Base-by-base conservation (phyloP, 1,140 invertebrate species). In the Leptestheria dahalacensis region DNA sequence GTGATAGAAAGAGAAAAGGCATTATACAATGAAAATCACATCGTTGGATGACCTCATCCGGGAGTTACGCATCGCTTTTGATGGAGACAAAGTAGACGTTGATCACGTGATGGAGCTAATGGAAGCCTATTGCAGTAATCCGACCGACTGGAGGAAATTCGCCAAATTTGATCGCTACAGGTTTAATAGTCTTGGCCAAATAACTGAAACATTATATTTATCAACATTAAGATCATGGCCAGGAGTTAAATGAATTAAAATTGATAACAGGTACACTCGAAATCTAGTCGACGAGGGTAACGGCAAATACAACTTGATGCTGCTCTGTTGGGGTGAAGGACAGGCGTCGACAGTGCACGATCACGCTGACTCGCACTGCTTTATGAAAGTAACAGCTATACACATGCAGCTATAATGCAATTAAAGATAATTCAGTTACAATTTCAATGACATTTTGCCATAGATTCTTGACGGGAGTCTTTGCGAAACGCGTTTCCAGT, bases 221-320 rank as follows among this genome's bases (percentile, higher is more conserved):
- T 41, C 6, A 9, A 41, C 6, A 9, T 41, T 41, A 6, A 41
- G 15, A 15, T 41, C 33, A n/a, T n/a, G n/a, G n/a, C n/a, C n/a
- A 41, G 33, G 6, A 9, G 6, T 9, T 41, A 41, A 41, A 41
- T 41, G 6, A 6, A 9, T 41, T 41, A 41, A 41, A 9, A 6
- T 41, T 9, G 15, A 9, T 41, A 6, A 41, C 33, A 41, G 33
- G 33, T 41, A 41, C 33, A 41, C 33, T 41, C 33, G 33, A 6
- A 41, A 41, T 41, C 15, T 41, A 15, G 33, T 41, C 33, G 33
- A 41, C 33, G 33, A 41, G 33, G 33, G 33, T 9, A 98, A 99
- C 72, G 95, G 91, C 1, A 94, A 91, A 71, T 99, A 96, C 72
- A 99, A 99, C 73, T 75, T 99, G 62, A 93, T 99, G 83, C 78